These are phyloP conservation scores for Drosophila kanapiae DNA, from an alignment of 1,140 invertebrate genomes.

Conservation along the genomic window DNA sequence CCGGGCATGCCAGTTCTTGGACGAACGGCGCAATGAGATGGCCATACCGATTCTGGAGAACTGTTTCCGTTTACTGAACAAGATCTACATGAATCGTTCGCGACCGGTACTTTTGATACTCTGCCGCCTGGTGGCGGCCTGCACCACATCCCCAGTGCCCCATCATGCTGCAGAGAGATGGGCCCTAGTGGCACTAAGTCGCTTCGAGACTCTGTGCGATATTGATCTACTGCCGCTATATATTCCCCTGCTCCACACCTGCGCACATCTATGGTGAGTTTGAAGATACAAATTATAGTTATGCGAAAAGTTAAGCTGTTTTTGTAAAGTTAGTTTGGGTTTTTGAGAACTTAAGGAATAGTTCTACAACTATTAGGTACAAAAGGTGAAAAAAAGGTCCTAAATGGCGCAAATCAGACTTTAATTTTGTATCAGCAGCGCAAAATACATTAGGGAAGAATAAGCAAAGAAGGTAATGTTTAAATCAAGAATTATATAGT, in stretches of 20 bases:
- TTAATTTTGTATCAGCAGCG: too few species aligned
- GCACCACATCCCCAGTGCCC: slow-evolving; percentile 86
- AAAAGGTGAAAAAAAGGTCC: too few species aligned
- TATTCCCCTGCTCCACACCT: slow-evolving; percentile 89
- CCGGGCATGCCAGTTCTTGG: slow-evolving; percentile 88
- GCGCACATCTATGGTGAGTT: slow-evolving; percentile 88
- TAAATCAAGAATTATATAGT: too few species aligned
- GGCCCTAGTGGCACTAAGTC: slow-evolving; percentile 89
- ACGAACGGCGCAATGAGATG: slow-evolving; percentile 88
- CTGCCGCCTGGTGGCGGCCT: slow-evolving; percentile 89
- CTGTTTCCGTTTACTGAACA: slow-evolving; percentile 90
- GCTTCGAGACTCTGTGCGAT: slow-evolving; percentile 89
- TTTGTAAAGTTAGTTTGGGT: too few species aligned
- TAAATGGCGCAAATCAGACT: too few species aligned
- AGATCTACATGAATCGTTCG: slow-evolving; percentile 90
- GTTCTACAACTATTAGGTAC: too few species aligned
- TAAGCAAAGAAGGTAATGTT: too few species aligned
- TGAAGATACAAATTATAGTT: too few species aligned
- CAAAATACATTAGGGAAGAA: too few species aligned
- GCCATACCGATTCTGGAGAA: slow-evolving; percentile 89
- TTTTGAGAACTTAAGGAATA: too few species aligned
- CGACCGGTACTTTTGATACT: slow-evolving; percentile 89
- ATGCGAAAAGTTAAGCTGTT: too few species aligned
- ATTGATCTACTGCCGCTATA: slow-evolving; percentile 89
- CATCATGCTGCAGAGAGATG: slow-evolving; percentile 88